Conservation (phyloP, 1,140 invertebrate genomes). For the Drosophila lacteicornis region DNA sequence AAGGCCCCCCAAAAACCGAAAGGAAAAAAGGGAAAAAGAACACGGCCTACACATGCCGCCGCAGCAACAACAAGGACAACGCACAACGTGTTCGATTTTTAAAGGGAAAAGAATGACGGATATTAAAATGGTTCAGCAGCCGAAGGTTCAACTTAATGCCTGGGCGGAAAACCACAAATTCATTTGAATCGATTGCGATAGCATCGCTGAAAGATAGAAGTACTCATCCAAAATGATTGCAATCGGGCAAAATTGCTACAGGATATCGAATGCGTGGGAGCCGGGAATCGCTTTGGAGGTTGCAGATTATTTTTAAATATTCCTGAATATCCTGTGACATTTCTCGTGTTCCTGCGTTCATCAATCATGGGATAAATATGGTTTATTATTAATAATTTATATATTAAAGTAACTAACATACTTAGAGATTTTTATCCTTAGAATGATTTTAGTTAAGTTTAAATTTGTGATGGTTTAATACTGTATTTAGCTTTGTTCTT, state of each 20-base stretch:
- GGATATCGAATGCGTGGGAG: constrained; percentile 4
- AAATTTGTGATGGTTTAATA: too few species aligned
- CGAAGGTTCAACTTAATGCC: constrained; percentile 37
- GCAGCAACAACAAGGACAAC: background rate
- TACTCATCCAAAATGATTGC: constrained; percentile 34
- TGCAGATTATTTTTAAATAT: constrained; percentile 1
- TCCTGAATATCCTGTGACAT: background rate
- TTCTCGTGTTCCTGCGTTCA: background rate
- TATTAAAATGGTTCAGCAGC: constrained; percentile 39
- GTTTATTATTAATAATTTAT: too few species aligned
- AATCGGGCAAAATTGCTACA: constrained; percentile 21
- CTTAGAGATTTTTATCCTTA: background rate
- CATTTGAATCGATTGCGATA: constrained; percentile 26
- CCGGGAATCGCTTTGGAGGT: background rate
- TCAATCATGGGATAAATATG: background rate
- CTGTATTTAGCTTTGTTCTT: background rate
- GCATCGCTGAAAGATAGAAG: constrained; percentile 37
- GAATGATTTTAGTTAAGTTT: too few species aligned
- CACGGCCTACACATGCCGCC: constrained; percentile 20
- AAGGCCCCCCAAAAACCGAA: background rate
- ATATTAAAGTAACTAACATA: background rate
- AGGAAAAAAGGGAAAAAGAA: constrained; percentile 17
- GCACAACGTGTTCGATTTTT: constrained; percentile 26
- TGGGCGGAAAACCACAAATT: constrained; percentile 42
- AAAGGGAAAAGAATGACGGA: constrained; percentile 45